Base-by-base conservation (phyloP, 2,888 invertebrate species). In the Mayetiola destructor region DNA sequence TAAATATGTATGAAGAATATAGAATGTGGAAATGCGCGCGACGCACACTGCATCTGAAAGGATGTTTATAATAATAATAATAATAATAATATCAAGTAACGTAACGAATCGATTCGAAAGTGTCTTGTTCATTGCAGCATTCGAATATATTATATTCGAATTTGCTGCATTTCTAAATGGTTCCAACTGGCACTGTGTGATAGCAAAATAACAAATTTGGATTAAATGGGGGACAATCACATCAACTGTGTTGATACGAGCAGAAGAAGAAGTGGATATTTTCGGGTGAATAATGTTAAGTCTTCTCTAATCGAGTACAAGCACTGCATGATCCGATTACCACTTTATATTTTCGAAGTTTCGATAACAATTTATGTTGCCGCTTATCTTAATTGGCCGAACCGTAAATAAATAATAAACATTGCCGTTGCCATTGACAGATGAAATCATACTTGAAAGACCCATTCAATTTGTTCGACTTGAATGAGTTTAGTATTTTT, bases 141-240 rank as follows among this genome's bases (percentile, higher is more conserved):
- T n/a, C n/a, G n/a, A n/a, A n/a, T n/a, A n/a, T n/a, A 48, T 27
- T 23, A 27, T 48, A 27, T n/a, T n/a, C 27, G 5, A 21, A n/a
- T n/a, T 14, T 42, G 42, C 42, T 23, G 12, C 23, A 8, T 10
- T 3, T 42, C 4, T 37, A 37, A 37, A 37, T 23, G 23, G 3
- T 42, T n/a, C 27, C 48, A 27, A 48, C 27, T 48, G 12, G 3
- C n/a, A 9, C 27, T 48, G 48, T 16, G 27, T 27, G 48, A 48
- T 48, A 48, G 48, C n/a, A 9, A 27, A 23, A n/a, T n/a, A 16
- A 48, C 48, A 48, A 48, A 48, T 48, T 48, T n/a, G 48, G n/a
- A 14, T n/a, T n/a, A 10, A 27, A 48, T n/a, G 23, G 23, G 16
- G 48, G 27, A 27, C 48, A 16, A 27, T 20, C 27, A 48, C n/a